Base-by-base conservation (phyloP, 2,797 vertebrate species). In the Hemitrygon akajei region DNA sequence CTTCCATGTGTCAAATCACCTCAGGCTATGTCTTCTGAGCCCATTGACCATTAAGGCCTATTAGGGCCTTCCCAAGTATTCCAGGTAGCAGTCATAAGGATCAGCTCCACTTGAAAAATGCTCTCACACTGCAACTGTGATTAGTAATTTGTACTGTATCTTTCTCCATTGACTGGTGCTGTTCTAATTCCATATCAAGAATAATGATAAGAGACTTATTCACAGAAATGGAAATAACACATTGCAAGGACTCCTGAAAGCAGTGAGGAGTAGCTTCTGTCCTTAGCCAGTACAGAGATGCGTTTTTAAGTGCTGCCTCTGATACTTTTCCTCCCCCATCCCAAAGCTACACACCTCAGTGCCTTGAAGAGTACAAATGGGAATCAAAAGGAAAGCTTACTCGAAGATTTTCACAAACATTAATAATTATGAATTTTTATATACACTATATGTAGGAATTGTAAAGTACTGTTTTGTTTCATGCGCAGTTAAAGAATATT, bases 361-460 rank as follows among this genome's bases (percentile, higher is more conserved):
- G 40, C 25, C 71, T 76, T 93, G 22, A 47, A 93, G 47, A 47
- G 1, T 6, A 76, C 14, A 25, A 47, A 11, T 73, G 22, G 56
- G 73, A 56, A 56, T 69, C 71, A 40, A 93, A 75, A 75, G 40
- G 40, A 30, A 93, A 25, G 37, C 71, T 86, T 91, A 93, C 2
- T 75, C 91, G 56, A 93, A 25, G 16, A 75, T 75, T 22, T 91
- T 93, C 75, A 89, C 37, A 66, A 7, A 22, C 16, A 89, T 89
- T 63, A 86, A 58, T 30, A n/a, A 87, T 87, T 37, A 66, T 66
- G 60, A 89, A 34, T 37, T 66, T 89, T n/a, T 89, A 89, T 63
- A 63, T 56, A 84, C 22, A 47, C 47, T 30, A 47, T 25, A 37
- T 69, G 60, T 89, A 22, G 16, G 7, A 89, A 25, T 22, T 37